These are phyloP conservation scores for Neuroterus valhalla DNA, from an alignment of 1,140 invertebrate species.

Conservation along the genomic window DNA sequence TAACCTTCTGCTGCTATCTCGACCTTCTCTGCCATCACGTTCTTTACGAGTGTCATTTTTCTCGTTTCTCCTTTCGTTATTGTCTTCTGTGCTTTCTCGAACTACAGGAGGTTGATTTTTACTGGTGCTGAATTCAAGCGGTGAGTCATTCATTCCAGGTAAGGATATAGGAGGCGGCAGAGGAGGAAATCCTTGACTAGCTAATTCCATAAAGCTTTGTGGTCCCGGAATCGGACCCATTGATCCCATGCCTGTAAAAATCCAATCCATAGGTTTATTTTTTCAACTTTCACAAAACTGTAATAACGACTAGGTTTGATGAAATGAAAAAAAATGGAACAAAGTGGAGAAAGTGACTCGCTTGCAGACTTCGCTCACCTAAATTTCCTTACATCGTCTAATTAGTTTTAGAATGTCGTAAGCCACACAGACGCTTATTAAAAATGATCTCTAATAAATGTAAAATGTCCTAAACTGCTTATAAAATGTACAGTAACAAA, in stretches of 20 bases:
- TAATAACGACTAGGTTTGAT: no score
- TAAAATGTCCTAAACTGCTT: no score
- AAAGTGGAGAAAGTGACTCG: no score
- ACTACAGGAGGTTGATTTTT: conserved; percentile 80
- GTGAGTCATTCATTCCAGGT: conserved; percentile 81
- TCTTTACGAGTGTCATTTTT: conserved; percentile 71
- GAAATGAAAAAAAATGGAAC: no score
- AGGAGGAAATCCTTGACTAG: conserved; percentile 71
- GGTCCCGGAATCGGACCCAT: conserved; percentile 71
- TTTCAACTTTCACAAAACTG: no score
- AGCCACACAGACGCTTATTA: no score
- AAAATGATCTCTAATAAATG: no score
- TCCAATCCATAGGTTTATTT: no score
- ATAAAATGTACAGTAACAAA: no score
- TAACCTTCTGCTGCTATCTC: conserved; percentile 65
- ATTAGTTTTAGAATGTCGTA: no score
- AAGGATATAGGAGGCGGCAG: conserved; percentile 68
- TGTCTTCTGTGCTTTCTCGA: conserved; percentile 72
- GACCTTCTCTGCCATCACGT: conserved; percentile 62
- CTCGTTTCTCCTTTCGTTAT: conserved; percentile 68
- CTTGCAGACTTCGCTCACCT: no score
- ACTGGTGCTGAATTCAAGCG: conserved; percentile 81
- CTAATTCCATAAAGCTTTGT: conserved; percentile 73
- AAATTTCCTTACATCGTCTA: no score
- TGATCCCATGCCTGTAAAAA: conserved; percentile 67